phyloP scores from a whole-genome alignment of 2,113 vertebrate genomes.

The Psettodes erumei region DNA sequence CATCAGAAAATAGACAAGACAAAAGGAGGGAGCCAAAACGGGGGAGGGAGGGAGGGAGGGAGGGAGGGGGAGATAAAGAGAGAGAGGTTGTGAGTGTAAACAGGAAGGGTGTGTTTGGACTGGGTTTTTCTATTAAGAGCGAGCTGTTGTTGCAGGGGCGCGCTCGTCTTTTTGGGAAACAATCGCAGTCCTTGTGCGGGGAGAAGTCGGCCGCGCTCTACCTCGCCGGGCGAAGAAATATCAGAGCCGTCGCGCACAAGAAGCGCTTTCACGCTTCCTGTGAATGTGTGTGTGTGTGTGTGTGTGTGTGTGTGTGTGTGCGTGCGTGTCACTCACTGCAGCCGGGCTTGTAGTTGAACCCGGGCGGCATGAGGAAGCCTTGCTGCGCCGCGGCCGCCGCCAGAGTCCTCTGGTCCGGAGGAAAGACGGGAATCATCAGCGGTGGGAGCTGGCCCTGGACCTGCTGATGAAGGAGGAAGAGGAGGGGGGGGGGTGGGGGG shows the following conservation, averaged over 20 bases:
- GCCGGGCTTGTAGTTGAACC: constrained; percentile 99
- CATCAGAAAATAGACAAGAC: constrained; percentile 80
- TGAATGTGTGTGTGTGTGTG: constrained; percentile 2
- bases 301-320: not conserved
- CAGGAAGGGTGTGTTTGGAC: constrained; percentile 78
- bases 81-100: constrained; percentile 67
- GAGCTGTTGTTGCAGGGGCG: constrained; percentile 67
- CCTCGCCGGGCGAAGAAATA: constrained; percentile 56
- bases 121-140: constrained; percentile 74
- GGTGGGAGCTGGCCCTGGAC: constrained; percentile 98
- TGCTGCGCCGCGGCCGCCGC: constrained; percentile 96
- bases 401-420: constrained; percentile 97
- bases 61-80: constrained; percentile 45
- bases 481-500: not conserved
- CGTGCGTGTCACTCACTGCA: constrained; percentile 88
- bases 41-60: constrained; percentile 43
- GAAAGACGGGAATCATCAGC: constrained; percentile 98
- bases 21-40: constrained; percentile 73
- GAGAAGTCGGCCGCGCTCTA: constrained; percentile 50
- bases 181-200: constrained; percentile 66
- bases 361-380: constrained; percentile 98
- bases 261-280: constrained; percentile 33
- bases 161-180: constrained; percentile 72
- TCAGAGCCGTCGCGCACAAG: constrained; percentile 34
- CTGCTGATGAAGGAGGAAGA: constrained; percentile 86